A percentile compares a stretch with the other conserved stretches of the same genome.
Evolutionary conservation across 2,888 invertebrate species (phyloP).

Genomic region (Meiosimyza decipiens): DNA sequence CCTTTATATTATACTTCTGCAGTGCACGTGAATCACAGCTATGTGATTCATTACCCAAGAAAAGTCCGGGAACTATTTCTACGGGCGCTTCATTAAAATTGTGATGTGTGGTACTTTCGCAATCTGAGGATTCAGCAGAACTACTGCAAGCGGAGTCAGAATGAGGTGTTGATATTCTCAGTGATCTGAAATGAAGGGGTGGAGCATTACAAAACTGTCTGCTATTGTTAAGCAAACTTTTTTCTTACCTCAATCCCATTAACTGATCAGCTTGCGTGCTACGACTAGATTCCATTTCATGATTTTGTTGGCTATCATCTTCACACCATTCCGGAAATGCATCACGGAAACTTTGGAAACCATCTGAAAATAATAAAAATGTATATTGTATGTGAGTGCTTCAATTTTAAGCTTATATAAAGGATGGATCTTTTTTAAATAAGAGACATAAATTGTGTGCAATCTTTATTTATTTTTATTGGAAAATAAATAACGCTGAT

Average conservation of each 20-base stretch:
- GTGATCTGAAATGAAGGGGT: constrained; percentile 69
- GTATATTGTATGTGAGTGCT: constrained; percentile 11
- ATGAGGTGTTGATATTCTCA: constrained; percentile 78
- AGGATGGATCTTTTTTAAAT: too few species aligned
- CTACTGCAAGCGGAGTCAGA: constrained; percentile 73
- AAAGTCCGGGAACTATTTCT: constrained; percentile 92
- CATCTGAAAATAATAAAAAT: constrained; percentile 72
- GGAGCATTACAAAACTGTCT: background rate
- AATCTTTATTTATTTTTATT: too few species aligned
- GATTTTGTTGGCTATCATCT: constrained; percentile 79
- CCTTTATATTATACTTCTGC: constrained; percentile 89
- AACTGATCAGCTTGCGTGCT: constrained; percentile 71
- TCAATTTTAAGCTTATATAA: too few species aligned
- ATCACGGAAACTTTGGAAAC: constrained; percentile 84
- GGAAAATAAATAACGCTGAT: too few species aligned
- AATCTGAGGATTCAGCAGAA: constrained; percentile 78
- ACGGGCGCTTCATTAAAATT: constrained; percentile 87
- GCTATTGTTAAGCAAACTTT: background rate
- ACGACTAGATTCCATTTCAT: constrained; percentile 70
- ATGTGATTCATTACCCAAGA: constrained; percentile 94
- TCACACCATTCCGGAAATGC: constrained; percentile 92
- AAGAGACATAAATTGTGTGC: too few species aligned
- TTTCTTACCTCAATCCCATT: constrained; percentile 69
- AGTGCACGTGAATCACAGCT: constrained; percentile 91
- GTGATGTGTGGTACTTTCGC: constrained; percentile 73